Percentiles rank a stretch among this genome's conserved stretches.
Conservation (phyloP, 2,888 invertebrate genomes). For the Diloba caeruleocephala region DNA sequence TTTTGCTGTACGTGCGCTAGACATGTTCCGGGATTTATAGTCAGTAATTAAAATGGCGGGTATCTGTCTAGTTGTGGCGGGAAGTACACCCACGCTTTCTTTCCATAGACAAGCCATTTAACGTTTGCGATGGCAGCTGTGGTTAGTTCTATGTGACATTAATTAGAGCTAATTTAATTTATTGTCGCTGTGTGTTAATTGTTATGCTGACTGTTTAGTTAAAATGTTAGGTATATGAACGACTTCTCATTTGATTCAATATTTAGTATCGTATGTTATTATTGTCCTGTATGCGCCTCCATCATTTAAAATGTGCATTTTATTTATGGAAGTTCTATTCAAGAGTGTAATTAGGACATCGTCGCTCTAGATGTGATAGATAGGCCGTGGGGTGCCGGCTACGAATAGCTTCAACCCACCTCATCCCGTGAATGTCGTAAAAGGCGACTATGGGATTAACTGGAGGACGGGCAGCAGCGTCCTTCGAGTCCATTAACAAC, state of each 20-base stretch:
- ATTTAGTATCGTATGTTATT: background rate
- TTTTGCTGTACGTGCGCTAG: conserved; percentile 34
- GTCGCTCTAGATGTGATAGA: too few relatives aligned
- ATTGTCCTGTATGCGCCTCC: too few relatives aligned
- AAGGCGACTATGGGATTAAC: too few relatives aligned
- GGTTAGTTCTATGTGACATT: conserved; percentile 60
- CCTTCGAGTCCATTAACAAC: too few relatives aligned
- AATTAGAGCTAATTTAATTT: conserved; percentile 67
- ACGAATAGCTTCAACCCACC: too few relatives aligned
- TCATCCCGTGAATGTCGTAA: too few relatives aligned
- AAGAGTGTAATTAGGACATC: too few relatives aligned
- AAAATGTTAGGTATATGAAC: conserved; percentile 6
- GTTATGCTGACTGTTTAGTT: conserved; percentile 34
- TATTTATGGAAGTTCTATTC: too few relatives aligned
- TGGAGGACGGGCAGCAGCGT: too few relatives aligned
- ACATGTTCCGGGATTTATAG: conserved; percentile 47
- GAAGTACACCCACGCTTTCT: conserved; percentile 77
- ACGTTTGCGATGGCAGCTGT: conserved; percentile 68
- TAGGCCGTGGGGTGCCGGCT: too few relatives aligned
- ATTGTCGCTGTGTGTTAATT: conserved; percentile 46
- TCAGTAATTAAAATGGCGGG: conserved; percentile 68
- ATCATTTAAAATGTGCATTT: too few relatives aligned
- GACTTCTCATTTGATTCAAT: background rate
- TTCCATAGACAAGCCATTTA: conserved; percentile 67
- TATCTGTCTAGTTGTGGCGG: conserved; percentile 75